A percentile compares a stretch with the other conserved stretches of the same genome.
phyloP scores from a whole-genome alignment of 2,797 vertebrate genomes.

The Aldrovandia affinis region DNA sequence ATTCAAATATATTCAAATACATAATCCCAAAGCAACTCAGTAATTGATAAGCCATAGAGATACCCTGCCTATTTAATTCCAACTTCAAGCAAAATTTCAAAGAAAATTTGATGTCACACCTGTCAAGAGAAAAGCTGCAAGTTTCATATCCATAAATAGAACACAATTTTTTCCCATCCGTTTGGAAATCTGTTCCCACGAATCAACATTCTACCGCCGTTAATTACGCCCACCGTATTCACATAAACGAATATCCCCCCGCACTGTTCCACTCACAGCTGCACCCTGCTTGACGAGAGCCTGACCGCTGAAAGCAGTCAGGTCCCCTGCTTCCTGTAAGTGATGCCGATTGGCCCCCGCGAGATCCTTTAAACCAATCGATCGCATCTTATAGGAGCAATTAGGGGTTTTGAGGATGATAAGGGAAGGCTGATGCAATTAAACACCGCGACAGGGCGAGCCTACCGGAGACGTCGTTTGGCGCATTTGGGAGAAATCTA shows the following conservation, averaged over 20 bases:
- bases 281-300: background rate
- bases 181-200: background rate
- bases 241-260: background rate
- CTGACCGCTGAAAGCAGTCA: background rate
- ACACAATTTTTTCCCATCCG: background rate
- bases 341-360: background rate
- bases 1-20: background rate
- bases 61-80: background rate
- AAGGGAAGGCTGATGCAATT: background rate
- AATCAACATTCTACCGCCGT: background rate
- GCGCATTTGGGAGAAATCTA: background rate
- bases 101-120: background rate
- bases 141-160: background rate
- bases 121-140: background rate
- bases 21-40: background rate
- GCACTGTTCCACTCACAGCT: background rate
- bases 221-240: constrained; percentile 6
- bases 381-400: constrained; percentile 14
- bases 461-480: background rate
- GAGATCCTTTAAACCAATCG: constrained; percentile 25
- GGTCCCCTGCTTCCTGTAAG: constrained; percentile 18
- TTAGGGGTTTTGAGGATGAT: background rate
- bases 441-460: background rate
- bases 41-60: background rate
- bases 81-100: background rate